phyloP scores from a whole-genome alignment of 2,113 vertebrate genomes.

The Copsychus sechellarum region DNA sequence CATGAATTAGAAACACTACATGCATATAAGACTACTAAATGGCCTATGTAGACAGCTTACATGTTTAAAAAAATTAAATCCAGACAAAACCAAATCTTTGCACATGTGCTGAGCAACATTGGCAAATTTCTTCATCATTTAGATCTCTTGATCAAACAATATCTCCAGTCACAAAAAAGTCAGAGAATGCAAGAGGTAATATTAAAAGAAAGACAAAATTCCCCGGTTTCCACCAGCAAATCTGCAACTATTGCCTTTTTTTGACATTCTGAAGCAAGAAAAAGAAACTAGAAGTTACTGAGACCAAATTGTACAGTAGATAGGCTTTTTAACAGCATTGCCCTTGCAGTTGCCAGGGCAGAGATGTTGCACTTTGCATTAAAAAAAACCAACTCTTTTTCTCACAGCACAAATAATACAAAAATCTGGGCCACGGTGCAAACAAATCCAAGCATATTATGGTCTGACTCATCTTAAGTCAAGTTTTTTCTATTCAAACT shows the following conservation, averaged over 20 bases:
- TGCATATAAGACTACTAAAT: background rate
- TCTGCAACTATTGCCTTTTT: background rate
- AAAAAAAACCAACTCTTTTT: accelerated
- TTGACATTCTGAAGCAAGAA: background rate
- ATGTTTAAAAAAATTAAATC: background rate
- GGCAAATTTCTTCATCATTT: background rate
- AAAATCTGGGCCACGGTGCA: background rate
- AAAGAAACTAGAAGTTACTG: background rate
- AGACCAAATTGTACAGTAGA: background rate
- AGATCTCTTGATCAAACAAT: background rate
- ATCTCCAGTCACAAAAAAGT: background rate
- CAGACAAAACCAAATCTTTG: background rate
- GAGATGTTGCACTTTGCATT: background rate
- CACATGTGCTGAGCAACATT: background rate
- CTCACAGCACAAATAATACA: background rate
- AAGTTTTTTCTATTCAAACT: background rate
- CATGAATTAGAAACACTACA: background rate
- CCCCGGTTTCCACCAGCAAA: background rate
- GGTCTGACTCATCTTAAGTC: background rate
- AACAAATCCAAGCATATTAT: background rate
- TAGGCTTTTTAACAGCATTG: background rate
- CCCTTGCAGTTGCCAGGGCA: background rate
- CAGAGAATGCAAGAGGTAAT: background rate
- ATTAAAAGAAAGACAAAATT: background rate
- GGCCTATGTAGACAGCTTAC: background rate